Evolutionary conservation across 2,113 vertebrate species (phyloP), one percentile per base, ranked within the genome.

Genomic region (Tylochromis polylepis): DNA sequence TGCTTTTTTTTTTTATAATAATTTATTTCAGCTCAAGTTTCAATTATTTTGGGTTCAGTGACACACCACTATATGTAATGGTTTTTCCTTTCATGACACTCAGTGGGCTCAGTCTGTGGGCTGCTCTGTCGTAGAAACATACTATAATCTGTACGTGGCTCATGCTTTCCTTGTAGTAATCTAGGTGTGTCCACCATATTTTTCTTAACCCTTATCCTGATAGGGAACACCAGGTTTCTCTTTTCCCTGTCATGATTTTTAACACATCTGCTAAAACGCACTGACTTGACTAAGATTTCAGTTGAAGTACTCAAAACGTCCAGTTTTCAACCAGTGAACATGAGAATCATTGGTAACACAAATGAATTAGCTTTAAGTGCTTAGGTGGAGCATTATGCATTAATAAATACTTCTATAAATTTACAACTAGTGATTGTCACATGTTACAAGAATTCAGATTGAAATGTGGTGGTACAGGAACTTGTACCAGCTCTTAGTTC

Each of bases 1-100:
- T 7, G 20, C 51, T 89, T 51, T 82, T 92, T n/a, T 41, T 62
- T 86, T 80, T 57, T 86, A 31, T 87, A 87, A 83, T 83, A 18
- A 82, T 86, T 86, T 46, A 83, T 85, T 86, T 87, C 80, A 79
- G 31, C 60, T 82, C 34, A 24, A 55, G 70, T 31, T 75, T 75
- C 2, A 20, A 77, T 77, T 31, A 51, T 51, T 77, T 77, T 77
- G 43, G 70, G 8, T n/a, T 77, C 43, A 77, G 70, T 49, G 46
- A 77, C 16, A 77, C 16, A 51, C 24, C 43, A 6, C 70, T 77
- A 51, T 43, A 77, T 51, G 70, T 51, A 77, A 77, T 77, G 70
- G 24, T 51, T 77, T 77, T 77, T 77, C 70, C 70, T 77, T 51
- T 77, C 24, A 51, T 51, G 43, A 51, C 43, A 51, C 24, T 75